Evolutionary conservation across 1,140 invertebrate species (phyloP).

Genomic region (Frieseomelitta varia): DNA sequence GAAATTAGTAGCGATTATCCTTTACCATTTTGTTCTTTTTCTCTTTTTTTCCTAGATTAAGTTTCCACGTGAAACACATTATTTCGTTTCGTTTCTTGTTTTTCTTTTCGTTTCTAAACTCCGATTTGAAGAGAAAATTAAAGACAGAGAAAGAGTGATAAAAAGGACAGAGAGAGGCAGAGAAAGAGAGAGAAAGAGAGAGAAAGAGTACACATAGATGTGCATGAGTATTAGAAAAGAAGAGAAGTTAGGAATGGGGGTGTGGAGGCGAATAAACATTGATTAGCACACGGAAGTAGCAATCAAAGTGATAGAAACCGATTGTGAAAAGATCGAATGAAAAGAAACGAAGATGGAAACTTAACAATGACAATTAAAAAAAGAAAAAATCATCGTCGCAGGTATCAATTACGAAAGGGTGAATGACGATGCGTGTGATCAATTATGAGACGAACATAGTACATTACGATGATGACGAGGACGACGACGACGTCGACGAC

Average conservation of each 20-base stretch:
- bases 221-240: not conserved
- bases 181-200: not conserved
- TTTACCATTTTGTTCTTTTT: not conserved
- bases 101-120: slow-evolving; percentile 42
- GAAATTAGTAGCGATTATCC: slow-evolving; percentile 36
- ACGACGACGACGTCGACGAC: slow-evolving; percentile 23
- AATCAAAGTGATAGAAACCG: not conserved
- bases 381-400: not conserved
- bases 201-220: not conserved
- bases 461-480: slow-evolving; percentile 15
- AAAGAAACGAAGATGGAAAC: not conserved
- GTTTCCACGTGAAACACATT: not conserved
- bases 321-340: too few species aligned
- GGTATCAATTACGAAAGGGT: not conserved
- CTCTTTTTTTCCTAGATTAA: not conserved
- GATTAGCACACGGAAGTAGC: not conserved
- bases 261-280: not conserved
- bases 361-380: not conserved
- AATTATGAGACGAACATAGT: not conserved
- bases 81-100: not conserved
- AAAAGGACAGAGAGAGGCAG: not conserved
- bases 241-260: not conserved
- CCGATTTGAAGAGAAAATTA: not conserved
- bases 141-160: not conserved
- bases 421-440: slow-evolving; percentile 14